Percentiles rank a stretch among this genome's conserved stretches.
Conservation (phyloP, 2,888 invertebrate species). For the Cheilosia grossa region DNA sequence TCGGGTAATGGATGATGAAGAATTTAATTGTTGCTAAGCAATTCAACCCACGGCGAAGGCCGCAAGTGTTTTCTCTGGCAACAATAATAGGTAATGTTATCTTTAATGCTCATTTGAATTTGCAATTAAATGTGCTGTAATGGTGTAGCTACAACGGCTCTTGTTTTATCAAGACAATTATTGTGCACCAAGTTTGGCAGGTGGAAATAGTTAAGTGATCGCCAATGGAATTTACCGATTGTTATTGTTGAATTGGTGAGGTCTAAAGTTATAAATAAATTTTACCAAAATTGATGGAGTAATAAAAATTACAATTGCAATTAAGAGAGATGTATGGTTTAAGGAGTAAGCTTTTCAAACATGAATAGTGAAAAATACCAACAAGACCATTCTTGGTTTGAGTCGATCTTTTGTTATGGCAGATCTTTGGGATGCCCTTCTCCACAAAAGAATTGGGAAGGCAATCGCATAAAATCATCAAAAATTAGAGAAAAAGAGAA, state of each 20-base stretch:
- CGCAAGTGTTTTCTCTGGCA: slow-evolving; percentile 3
- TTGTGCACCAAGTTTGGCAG: not conserved
- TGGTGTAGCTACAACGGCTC: not conserved
- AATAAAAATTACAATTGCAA: too few species aligned
- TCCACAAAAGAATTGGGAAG: too few species aligned
- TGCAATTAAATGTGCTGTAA: slow-evolving; percentile 31
- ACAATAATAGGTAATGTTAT: slow-evolving; percentile 13
- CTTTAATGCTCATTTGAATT: slow-evolving; percentile 28
- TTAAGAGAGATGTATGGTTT: too few species aligned
- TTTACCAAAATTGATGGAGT: too few species aligned
- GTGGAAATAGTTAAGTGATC: not conserved
- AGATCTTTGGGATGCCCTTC: too few species aligned
- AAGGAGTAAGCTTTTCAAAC: too few species aligned
- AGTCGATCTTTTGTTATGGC: too few species aligned
- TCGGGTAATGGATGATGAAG: slow-evolving; percentile 19
- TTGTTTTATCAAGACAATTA: not conserved
- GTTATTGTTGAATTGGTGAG: not conserved
- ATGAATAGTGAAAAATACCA: too few species aligned
- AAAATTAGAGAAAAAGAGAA: too few species aligned
- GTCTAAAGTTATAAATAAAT: too few species aligned
- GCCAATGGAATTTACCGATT: not conserved
- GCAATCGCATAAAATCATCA: too few species aligned
- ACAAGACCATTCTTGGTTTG: too few species aligned
- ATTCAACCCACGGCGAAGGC: slow-evolving; percentile 47
- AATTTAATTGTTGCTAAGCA: slow-evolving; percentile 31